These are phyloP conservation scores for Gymnoscelis rufifasciata DNA, from an alignment of 2,888 invertebrate genomes.

Conservation along the genomic window DNA sequence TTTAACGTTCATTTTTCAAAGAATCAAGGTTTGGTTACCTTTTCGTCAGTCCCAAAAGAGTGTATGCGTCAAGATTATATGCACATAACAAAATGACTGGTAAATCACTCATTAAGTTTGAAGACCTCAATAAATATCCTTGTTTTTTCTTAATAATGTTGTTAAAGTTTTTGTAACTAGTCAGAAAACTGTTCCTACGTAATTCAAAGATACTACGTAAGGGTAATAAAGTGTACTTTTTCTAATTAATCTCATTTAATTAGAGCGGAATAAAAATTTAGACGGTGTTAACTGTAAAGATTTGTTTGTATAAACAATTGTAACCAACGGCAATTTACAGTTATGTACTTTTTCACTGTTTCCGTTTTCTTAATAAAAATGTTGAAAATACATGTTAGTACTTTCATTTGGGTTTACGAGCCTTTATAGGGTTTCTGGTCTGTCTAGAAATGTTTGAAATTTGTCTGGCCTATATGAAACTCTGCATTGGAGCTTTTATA, in stretches of 20 bases:
- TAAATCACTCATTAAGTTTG: too few species aligned
- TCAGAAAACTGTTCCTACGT: slow-evolving; percentile 15
- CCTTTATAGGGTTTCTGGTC: too few species aligned
- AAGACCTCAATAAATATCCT: too few species aligned
- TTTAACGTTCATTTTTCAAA: too few species aligned
- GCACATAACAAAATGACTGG: too few species aligned
- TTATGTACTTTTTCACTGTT: slow-evolving; percentile 80
- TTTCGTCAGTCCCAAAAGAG: too few species aligned
- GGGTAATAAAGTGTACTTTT: not conserved
- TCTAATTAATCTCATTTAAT: slow-evolving; percentile 22
- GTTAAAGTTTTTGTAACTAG: slow-evolving; percentile 14
- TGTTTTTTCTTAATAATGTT: too few species aligned
- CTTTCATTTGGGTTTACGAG: slow-evolving; percentile 14
- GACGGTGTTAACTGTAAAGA: slow-evolving; percentile 62
- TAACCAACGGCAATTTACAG: slow-evolving; percentile 77
- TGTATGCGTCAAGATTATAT: too few species aligned
- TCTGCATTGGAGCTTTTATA: too few species aligned
- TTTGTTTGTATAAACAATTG: slow-evolving; percentile 69
- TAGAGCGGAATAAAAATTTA: slow-evolving; percentile 61
- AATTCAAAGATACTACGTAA: slow-evolving; percentile 5
- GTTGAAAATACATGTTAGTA: slow-evolving; percentile 59
- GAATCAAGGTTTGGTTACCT: too few species aligned
- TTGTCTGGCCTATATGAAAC: too few species aligned
- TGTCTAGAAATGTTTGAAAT: too few species aligned
- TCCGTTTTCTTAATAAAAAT: slow-evolving; percentile 79